Percentiles rank a stretch among this genome's conserved stretches.
These are phyloP conservation scores for Leptinotarsa haldemani DNA, from an alignment of 2,888 invertebrate genomes.

Conservation along the genomic window DNA sequence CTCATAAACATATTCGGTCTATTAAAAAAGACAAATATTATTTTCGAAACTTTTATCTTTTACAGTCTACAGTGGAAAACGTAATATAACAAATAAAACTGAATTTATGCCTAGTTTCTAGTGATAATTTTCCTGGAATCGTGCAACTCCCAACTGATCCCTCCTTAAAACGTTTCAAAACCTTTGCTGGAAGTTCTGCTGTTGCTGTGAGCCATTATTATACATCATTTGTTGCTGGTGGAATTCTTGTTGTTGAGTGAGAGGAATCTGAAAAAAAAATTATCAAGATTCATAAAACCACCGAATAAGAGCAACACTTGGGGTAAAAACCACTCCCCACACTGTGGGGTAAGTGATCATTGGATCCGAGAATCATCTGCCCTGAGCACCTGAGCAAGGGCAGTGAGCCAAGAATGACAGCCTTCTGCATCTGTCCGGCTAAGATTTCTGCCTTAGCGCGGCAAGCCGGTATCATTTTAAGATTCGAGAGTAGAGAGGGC, in stretches of 20 bases:
- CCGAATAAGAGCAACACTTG: no score
- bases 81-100: neutral
- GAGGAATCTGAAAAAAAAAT: slow-evolving; percentile 48
- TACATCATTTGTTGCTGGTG: slow-evolving; percentile 80
- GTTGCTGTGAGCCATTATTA: slow-evolving; percentile 73
- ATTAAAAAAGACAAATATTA: neutral
- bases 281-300: no score
- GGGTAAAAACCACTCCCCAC: no score
- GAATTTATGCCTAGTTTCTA: neutral
- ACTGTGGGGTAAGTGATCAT: no score
- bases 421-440: no score
- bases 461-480: no score
- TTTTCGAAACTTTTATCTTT: slow-evolving; percentile 2
- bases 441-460: no score
- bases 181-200: slow-evolving; percentile 78
- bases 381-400: no score
- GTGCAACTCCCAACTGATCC: neutral
- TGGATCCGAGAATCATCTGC: no score
- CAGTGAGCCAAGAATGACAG: no score
- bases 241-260: slow-evolving; percentile 65
- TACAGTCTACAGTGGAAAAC: neutral
- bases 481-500: no score
- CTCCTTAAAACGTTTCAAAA: slow-evolving; percentile 65
- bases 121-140: neutral
- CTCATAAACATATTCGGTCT: neutral